Conservation (phyloP, 2,113 vertebrate genomes). For the Cinclus cinclus region DNA sequence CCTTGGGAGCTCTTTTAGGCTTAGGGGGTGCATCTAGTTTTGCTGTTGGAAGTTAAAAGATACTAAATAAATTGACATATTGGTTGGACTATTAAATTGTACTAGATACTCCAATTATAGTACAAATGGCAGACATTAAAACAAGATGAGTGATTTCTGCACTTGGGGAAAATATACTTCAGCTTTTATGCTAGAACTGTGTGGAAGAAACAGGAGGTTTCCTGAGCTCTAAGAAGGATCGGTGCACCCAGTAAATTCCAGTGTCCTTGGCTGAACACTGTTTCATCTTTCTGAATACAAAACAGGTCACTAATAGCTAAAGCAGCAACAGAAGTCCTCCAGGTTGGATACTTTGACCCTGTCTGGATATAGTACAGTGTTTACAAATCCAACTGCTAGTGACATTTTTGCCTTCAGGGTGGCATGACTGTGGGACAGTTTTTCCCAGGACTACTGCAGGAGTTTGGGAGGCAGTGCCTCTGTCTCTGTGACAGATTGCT, state of each 20-base stretch:
- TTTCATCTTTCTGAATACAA: neutral
- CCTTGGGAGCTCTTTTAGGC: constrained; percentile 86
- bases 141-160: neutral
- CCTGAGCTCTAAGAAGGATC: neutral
- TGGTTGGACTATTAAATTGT: neutral
- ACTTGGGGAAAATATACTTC: neutral
- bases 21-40: constrained; percentile 84
- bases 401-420: neutral
- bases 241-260: neutral
- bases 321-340: neutral
- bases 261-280: neutral
- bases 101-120: neutral
- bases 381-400: neutral
- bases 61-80: neutral
- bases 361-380: too few species aligned
- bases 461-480: neutral
- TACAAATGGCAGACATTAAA: neutral
- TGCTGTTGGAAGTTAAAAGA: constrained; percentile 71
- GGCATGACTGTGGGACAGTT: neutral
- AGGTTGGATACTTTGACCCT: neutral
- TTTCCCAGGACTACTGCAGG: neutral
- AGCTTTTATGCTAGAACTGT: neutral
- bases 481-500: neutral
- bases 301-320: neutral
- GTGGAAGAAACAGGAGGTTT: neutral